A percentile compares a stretch with the other conserved stretches of the same genome.
Evolutionary conservation across 1,140 invertebrate species (phyloP).

Genomic region (Psilanteris sp.): DNA sequence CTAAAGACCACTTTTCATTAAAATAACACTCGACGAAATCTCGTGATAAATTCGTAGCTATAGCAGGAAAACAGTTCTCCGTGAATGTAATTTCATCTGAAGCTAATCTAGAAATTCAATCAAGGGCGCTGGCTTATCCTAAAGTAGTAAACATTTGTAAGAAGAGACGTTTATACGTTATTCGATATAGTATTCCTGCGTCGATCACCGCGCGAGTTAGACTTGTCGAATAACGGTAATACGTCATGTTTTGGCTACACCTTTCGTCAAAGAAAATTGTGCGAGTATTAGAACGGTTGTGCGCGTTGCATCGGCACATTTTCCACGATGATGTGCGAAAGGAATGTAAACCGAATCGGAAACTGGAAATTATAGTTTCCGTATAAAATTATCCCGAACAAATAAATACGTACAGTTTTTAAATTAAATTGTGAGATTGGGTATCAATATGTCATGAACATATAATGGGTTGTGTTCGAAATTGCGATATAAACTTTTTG

Average conservation of each 20-base stretch:
- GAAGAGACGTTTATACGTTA: constrained; percentile 43
- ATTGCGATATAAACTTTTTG: too few relatives aligned
- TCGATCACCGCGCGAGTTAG: constrained; percentile 43
- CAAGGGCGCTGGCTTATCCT: constrained; percentile 39
- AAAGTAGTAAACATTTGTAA: constrained; percentile 49
- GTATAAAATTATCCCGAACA: too few relatives aligned
- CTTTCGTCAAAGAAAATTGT: constrained; percentile 18
- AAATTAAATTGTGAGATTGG: too few relatives aligned
- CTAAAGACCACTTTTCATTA: constrained; percentile 2
- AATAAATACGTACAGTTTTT: too few relatives aligned
- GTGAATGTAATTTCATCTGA: constrained; percentile 37
- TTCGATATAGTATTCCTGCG: constrained; percentile 39
- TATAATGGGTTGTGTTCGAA: too few relatives aligned
- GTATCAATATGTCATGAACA: too few relatives aligned
- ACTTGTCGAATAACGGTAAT: constrained; percentile 48
- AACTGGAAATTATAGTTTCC: too few relatives aligned
- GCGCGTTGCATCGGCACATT: too few relatives aligned
- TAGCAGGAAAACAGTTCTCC: constrained; percentile 5
- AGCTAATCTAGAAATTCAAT: constrained; percentile 50
- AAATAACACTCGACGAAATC: not conserved
- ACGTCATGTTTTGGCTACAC: constrained; percentile 33
- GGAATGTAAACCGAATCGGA: too few relatives aligned
- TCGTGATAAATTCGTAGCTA: constrained; percentile 2
- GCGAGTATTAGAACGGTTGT: too few relatives aligned
- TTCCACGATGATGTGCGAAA: too few relatives aligned